phyloP scores from a whole-genome alignment of 2,797 vertebrate species.

The Coendou prehensilis region DNA sequence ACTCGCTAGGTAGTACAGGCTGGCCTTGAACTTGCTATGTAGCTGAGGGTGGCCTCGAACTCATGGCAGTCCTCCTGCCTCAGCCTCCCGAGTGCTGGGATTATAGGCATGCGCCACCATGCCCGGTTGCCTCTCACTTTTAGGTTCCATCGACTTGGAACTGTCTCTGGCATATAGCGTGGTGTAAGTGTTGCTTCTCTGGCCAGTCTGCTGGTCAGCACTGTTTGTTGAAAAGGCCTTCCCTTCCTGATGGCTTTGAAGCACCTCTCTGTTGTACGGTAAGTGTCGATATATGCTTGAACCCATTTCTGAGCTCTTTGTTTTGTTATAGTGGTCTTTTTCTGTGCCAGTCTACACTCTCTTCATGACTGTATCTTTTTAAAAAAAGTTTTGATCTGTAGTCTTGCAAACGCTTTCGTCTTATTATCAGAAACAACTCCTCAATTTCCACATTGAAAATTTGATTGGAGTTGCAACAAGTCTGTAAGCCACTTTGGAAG shows the following conservation, averaged over 20 bases:
- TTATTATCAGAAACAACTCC: constrained; percentile 11
- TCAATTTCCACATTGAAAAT: not conserved
- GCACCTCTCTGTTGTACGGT: not conserved
- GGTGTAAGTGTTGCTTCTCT: not conserved
- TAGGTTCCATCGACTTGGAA: not conserved
- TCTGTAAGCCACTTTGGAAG: constrained; percentile 11
- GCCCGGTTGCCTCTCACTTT: not conserved
- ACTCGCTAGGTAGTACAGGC: not conserved
- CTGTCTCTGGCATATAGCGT: not conserved
- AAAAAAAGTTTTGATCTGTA: not conserved
- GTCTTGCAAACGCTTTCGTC: not conserved
- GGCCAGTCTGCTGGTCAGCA: not conserved
- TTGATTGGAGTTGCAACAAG: constrained; percentile 27
- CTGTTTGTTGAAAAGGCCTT: not conserved
- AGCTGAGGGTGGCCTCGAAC: not conserved
- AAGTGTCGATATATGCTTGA: not conserved
- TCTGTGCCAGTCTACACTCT: not conserved
- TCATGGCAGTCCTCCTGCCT: not conserved
- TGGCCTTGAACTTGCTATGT: not conserved
- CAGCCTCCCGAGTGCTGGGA: not conserved
- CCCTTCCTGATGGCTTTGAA: not conserved
- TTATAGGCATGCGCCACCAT: not conserved
- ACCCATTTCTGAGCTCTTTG: not conserved
- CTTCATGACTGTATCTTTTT: not conserved
- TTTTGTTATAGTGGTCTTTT: constrained; percentile 23